Conservation (phyloP, 2,888 invertebrate genomes). For the Leucophora obtusa region DNA sequence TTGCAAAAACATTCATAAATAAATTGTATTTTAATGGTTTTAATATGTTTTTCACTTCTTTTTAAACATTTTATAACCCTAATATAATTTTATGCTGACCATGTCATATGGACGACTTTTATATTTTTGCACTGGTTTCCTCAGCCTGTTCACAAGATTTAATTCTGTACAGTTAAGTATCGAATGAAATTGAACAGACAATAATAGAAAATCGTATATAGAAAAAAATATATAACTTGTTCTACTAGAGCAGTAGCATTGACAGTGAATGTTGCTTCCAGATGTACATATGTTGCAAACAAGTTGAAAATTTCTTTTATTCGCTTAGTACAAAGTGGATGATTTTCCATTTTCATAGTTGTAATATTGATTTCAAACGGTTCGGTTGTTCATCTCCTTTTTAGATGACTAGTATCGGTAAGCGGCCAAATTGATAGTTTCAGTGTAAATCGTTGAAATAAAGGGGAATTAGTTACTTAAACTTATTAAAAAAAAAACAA, state of each 20-base stretch:
- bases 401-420: conserved; percentile 13
- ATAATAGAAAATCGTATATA: conserved; percentile 17
- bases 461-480: background rate
- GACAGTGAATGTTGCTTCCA: conserved; percentile 55
- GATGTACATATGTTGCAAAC: conserved; percentile 21
- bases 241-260: conserved; percentile 36
- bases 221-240: conserved; percentile 28
- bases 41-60: background rate
- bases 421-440: background rate
- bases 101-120: conserved; percentile 23
- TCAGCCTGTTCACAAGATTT: background rate
- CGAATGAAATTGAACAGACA: conserved; percentile 28
- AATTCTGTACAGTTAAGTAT: conserved; percentile 6
- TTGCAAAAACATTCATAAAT: background rate
- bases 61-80: conserved; percentile 25
- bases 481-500: background rate
- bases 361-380: conserved; percentile 73
- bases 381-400: conserved; percentile 66
- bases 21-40: background rate
- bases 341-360: conserved; percentile 72
- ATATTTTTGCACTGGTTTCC: background rate
- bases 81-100: conserved; percentile 38
- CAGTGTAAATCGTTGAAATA: background rate
- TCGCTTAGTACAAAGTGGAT: conserved; percentile 59
- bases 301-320: conserved; percentile 44